Conservation (phyloP, 2,888 invertebrate genomes). For the Callosobruchus maculatus region DNA sequence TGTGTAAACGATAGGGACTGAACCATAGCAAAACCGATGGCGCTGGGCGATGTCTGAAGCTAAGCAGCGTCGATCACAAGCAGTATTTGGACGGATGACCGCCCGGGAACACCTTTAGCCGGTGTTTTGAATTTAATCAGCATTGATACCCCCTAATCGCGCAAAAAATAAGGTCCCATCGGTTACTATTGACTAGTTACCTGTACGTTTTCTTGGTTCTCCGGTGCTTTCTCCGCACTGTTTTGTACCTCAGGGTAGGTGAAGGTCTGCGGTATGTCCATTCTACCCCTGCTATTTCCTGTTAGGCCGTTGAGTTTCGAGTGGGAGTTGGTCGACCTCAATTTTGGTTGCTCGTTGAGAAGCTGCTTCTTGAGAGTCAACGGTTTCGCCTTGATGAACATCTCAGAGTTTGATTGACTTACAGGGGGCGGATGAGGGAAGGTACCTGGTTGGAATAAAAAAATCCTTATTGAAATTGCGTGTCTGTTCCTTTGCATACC, state of each 20-base stretch:
- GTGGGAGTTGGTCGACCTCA: conserved; percentile 54
- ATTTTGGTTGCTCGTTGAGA: conserved; percentile 74
- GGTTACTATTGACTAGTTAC: not conserved
- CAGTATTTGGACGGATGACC: too few relatives aligned
- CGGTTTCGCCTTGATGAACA: conserved; percentile 75
- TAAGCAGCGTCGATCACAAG: too few relatives aligned
- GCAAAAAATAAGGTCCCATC: too few relatives aligned
- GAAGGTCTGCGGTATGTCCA: conserved; percentile 68
- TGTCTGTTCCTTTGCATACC: too few relatives aligned
- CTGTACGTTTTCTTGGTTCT: conserved; percentile 17
- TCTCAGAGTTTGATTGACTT: conserved; percentile 36
- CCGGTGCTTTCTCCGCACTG: conserved; percentile 45
- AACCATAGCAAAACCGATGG: too few relatives aligned
- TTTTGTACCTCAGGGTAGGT: conserved; percentile 73
- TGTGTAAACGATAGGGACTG: too few relatives aligned
- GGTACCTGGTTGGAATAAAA: not conserved
- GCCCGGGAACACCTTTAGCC: too few relatives aligned
- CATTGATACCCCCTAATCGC: too few relatives aligned
- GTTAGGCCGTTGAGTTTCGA: conserved; percentile 61
- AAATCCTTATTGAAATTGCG: too few relatives aligned
- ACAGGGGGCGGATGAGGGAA: conserved; percentile 15
- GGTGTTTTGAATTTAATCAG: too few relatives aligned
- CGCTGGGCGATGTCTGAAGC: too few relatives aligned
- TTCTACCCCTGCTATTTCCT: conserved; percentile 72
- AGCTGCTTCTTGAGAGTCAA: conserved; percentile 80